Base-by-base conservation (phyloP, 2,888 invertebrate genomes). In the Xylocampa areola region DNA sequence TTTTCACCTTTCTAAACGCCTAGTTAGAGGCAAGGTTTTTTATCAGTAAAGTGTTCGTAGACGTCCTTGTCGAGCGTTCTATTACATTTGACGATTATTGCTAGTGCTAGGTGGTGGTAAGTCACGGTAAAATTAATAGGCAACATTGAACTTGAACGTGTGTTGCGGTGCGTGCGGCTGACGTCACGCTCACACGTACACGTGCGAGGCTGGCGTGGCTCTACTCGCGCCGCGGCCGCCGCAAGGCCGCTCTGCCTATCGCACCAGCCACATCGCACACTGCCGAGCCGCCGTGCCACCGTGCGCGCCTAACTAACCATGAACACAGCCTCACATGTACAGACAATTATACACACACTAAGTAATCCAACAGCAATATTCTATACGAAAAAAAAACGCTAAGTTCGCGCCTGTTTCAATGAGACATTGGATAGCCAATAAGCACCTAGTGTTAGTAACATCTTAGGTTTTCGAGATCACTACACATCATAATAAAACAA, bases 91-190 rank as follows among this genome's bases (percentile, higher is more conserved):
- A 51, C 53, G 37, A 32, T 61, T 47, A 62, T 60, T 60, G 57
- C 45, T 60, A 71, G 66, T 73, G 72, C 71, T 75, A 72, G 78
- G 63, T 73, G 74, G 81, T 84, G 81, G 79, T 77, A 80, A 80
- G 80, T 80, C 79, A 81, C 82, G 77, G 83, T 84, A 79, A 85
- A 89, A 88, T 88, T 88, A 89, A 89, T 86, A 86, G 86, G 82
- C 88, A 92, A 76, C 93, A 92, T 92, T 93, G 93, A 93, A 93
- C 92, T 92, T 93, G 93, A 92, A 89, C 90, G 89, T 79, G 76
- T 75, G 70, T 69, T 76, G 73, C 76, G 76, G 81, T 85, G 87
- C 86, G 89, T 90, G 89, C 66, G 80, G 50, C 75, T 90, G 91
- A 90, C 91, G 91, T 91, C 87, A 90, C 68, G 68, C 54, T 40